Base-by-base conservation (phyloP, 35 echinoderm and acorn worm genomes). In the Heliocidaris tuberculata region DNA sequence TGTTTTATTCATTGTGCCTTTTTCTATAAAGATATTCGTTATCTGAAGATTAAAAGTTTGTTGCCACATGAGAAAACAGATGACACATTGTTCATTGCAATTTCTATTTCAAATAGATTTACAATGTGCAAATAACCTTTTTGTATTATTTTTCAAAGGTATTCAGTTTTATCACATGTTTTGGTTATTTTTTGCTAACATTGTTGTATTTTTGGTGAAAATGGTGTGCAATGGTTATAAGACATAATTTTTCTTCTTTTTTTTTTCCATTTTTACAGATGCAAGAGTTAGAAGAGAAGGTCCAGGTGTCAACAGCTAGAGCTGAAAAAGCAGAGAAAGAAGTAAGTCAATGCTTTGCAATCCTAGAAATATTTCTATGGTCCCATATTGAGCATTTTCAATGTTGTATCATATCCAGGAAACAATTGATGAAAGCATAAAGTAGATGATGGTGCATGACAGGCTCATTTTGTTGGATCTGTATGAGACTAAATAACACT, bases 291-390 rank as follows among this genome's bases (percentile, higher is more conserved):
- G 87, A 89, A 19, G 87, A 89, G 87, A 89, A 89, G 29, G 87
- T 89, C 13, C 3, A 89, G 32, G 19, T 89, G 47, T 89, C 87
- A 42, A 89, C 87, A 12, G 31, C 31, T 21, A 32, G 87, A 89
- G 87, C 87, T 89, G 87, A 89, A 48, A 32, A 89, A 42, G 87
- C 87, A 47, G 87, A 89, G 47, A 89, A 89, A 89, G 87, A 89
- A 48, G 87, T 89, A 32, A 89, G 87, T 47, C 10, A 12, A 56
- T 56, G 2, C 52, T 56, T 56, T 13, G 15, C 52, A 12, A 56
- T 56, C 8, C 8, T 10, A 13, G 52, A 56, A 13, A 13, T 13
- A 9, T 78, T 78, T 7, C 65, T 78, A 0, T 78, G 27, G 65
- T 78, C 6, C 65, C 27, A 8, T 78, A 7, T 78, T 21, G 65